Conservation (phyloP, 2,113 vertebrate genomes). For the Toxotes jaculatrix region DNA sequence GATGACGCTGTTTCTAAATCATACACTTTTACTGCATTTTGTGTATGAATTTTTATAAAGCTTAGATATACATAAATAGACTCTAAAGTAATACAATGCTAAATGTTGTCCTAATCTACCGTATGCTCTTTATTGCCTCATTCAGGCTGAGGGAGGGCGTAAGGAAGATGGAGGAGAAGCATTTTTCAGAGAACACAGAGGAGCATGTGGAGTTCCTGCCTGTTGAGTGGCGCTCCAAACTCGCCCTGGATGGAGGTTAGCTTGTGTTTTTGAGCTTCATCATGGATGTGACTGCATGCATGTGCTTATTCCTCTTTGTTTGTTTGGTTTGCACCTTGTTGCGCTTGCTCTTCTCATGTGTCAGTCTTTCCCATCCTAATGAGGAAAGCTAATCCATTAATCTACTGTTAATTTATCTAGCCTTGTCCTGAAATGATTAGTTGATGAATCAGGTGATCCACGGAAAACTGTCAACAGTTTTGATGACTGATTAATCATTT, state of each 20-base stretch:
- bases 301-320: neutral
- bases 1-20: neutral
- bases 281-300: neutral
- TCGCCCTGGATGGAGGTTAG: constrained; percentile 93
- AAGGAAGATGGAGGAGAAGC: constrained; percentile 96
- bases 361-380: neutral
- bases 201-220: constrained; percentile 97
- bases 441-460: too few relatives aligned
- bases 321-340: neutral
- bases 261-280: neutral
- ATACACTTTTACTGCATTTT: neutral
- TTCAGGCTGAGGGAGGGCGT: constrained; percentile 95
- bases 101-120: neutral
- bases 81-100: neutral
- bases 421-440: too few relatives aligned
- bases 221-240: constrained; percentile 97
- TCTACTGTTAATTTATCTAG: neutral
- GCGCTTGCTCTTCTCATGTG: neutral
- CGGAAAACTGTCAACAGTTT: too few relatives aligned
- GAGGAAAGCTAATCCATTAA: neutral
- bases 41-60: neutral
- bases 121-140: neutral
- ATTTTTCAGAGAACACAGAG: constrained; percentile 91
- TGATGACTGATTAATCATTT: too few relatives aligned
- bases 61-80: neutral